phyloP scores from a whole-genome alignment of 2,888 invertebrate species.

The Byasa hedistus region DNA sequence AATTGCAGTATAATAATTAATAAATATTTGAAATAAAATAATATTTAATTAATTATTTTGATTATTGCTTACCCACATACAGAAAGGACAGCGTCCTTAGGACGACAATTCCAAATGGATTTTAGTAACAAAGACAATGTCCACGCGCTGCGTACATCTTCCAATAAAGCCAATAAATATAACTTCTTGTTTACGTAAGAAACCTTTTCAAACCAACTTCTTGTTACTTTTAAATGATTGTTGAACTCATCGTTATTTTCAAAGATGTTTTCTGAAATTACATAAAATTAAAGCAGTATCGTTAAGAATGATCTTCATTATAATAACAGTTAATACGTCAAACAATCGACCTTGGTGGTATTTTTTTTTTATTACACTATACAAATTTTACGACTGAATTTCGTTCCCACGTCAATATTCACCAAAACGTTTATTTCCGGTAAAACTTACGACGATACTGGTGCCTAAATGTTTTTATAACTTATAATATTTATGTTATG shows the following conservation, averaged over 20 bases:
- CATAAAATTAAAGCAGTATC: background rate
- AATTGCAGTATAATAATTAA: no score
- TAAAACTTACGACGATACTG: background rate
- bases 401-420: background rate
- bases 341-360: no score
- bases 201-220: constrained; percentile 61
- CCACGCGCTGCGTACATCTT: constrained; percentile 58
- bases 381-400: background rate
- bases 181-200: constrained; percentile 63
- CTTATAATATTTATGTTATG: no score
- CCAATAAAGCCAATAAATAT: constrained; percentile 53
- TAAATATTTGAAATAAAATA: no score
- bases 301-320: background rate
- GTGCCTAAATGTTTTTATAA: no score
- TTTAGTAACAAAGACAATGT: constrained; percentile 64
- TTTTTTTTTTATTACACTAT: background rate
- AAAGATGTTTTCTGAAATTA: constrained; percentile 11
- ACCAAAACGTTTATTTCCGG: constrained; percentile 14
- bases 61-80: constrained; percentile 49
- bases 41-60: background rate
- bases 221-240: constrained; percentile 54
- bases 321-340: background rate
- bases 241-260: constrained; percentile 48
- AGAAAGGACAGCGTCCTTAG: constrained; percentile 65
- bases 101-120: constrained; percentile 66